These are phyloP conservation scores for Uria lomvia DNA, from an alignment of 2,113 vertebrate species.

Conservation along the genomic window DNA sequence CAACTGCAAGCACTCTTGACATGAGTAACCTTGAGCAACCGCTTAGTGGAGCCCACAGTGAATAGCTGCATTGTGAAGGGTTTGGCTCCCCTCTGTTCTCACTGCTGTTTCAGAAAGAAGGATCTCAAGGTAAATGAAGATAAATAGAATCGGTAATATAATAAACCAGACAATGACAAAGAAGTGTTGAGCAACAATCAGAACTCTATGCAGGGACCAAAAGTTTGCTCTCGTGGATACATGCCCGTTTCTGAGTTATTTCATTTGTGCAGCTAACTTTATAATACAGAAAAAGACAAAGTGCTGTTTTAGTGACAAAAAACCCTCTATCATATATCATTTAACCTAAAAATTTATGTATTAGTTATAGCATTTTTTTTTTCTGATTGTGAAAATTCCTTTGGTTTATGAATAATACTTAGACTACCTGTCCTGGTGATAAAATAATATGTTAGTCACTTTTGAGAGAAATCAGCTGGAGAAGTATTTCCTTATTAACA, in stretches of 20 bases:
- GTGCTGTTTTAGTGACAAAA: background rate
- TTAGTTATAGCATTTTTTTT: background rate
- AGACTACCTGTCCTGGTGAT: background rate
- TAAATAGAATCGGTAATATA: background rate
- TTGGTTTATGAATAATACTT: background rate
- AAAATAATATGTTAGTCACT: background rate
- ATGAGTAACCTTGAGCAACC: background rate
- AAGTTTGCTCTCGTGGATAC: background rate
- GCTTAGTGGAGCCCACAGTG: background rate
- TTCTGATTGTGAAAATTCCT: background rate
- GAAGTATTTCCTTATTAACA: background rate
- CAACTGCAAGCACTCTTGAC: background rate
- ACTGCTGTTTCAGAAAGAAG: background rate
- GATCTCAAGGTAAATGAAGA: background rate
- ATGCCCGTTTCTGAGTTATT: background rate
- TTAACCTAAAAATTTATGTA: background rate
- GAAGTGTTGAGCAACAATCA: background rate
- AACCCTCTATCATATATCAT: fast-evolving
- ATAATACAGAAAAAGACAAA: background rate
- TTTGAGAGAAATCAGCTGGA: background rate
- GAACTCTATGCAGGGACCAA: background rate
- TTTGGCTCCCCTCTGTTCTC: background rate
- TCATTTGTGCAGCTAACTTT: background rate
- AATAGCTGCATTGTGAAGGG: background rate
- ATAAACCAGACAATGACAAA: background rate